These are phyloP conservation scores for Ephydatia muelleri DNA, from an alignment of 37 sponge, comb jelly and placozoan genomes.

Conservation along the genomic window DNA sequence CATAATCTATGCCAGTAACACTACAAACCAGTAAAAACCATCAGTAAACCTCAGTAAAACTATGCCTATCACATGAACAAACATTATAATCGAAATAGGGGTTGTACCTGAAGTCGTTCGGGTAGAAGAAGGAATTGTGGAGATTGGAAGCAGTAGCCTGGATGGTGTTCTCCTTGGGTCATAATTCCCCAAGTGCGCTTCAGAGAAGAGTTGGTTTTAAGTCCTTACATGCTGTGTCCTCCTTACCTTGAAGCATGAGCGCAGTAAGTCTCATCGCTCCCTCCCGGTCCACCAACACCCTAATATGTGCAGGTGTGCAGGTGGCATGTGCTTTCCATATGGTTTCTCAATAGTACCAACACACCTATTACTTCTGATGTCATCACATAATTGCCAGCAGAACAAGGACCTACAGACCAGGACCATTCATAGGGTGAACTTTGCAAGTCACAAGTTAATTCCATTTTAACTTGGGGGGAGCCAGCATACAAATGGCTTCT, in stretches of 20 bases:
- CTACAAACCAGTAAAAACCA: too few species aligned
- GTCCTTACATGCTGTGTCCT: neutral
- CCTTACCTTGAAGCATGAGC: slow-evolving; percentile 66
- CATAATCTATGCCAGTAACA: too few species aligned
- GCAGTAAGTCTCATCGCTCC: slow-evolving; percentile 57
- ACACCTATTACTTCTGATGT: slow-evolving; percentile 56
- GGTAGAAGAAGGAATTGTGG: slow-evolving; percentile 45
- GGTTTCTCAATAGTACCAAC: neutral
- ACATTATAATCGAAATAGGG: too few species aligned
- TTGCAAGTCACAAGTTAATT: neutral
- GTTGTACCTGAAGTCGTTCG: slow-evolving; percentile 12
- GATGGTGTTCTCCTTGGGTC: slow-evolving; percentile 21
- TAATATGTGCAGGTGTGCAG: neutral
- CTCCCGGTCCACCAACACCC: slow-evolving; percentile 52
- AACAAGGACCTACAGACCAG: slow-evolving; percentile 47
- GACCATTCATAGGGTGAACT: neutral
- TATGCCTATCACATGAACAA: neutral
- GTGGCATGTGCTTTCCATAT: too few species aligned
- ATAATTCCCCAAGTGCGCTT: slow-evolving; percentile 56
- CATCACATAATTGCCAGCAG: slow-evolving; percentile 70
- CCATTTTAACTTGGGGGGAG: neutral
- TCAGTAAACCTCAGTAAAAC: neutral
- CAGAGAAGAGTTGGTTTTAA: neutral
- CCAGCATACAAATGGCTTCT: neutral
- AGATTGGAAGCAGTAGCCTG: slow-evolving; percentile 43